Percentiles rank a stretch among this genome's conserved stretches.
Conservation (phyloP, 2,797 vertebrate genomes). For the Emydoidea blandingii region DNA sequence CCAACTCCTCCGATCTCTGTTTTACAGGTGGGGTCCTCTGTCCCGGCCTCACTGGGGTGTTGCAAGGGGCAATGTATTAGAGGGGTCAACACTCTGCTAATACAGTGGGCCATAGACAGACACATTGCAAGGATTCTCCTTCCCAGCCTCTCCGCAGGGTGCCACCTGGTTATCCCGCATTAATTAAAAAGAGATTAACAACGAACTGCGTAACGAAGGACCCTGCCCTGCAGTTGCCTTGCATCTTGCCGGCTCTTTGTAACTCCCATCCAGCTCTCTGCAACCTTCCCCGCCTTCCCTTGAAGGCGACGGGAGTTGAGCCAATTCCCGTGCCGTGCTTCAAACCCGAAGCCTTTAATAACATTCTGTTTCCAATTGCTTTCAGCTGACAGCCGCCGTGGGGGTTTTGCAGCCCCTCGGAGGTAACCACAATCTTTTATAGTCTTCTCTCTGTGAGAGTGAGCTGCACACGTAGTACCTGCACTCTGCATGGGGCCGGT, state of each 20-base stretch:
- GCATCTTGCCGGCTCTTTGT: not conserved
- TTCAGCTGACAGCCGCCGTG: not conserved
- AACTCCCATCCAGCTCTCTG: not conserved
- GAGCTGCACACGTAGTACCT: too few relatives aligned
- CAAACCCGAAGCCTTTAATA: not conserved
- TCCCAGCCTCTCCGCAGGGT: too few relatives aligned
- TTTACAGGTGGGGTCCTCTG: too few relatives aligned
- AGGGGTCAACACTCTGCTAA: not conserved
- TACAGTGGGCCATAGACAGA: not conserved
- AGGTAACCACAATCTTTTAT: not conserved
- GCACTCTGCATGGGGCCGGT: too few relatives aligned
- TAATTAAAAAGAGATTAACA: not conserved
- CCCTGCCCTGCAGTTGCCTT: not conserved
- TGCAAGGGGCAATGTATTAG: not conserved
- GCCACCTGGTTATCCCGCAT: not conserved
- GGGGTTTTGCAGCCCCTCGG: not conserved
- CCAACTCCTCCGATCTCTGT: too few relatives aligned
- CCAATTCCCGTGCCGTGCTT: not conserved
- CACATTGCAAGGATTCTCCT: too few relatives aligned
- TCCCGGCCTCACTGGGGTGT: not conserved
- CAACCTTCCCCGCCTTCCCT: not conserved
- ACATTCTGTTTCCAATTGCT: not conserved
- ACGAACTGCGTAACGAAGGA: not conserved
- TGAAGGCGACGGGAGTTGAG: rapidly evolving
- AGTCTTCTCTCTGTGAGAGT: rapidly evolving